A percentile compares a stretch with the other conserved stretches of the same genome.
Conservation (phyloP, 2,113 vertebrate species). For the Lichenostomus cassidix region DNA sequence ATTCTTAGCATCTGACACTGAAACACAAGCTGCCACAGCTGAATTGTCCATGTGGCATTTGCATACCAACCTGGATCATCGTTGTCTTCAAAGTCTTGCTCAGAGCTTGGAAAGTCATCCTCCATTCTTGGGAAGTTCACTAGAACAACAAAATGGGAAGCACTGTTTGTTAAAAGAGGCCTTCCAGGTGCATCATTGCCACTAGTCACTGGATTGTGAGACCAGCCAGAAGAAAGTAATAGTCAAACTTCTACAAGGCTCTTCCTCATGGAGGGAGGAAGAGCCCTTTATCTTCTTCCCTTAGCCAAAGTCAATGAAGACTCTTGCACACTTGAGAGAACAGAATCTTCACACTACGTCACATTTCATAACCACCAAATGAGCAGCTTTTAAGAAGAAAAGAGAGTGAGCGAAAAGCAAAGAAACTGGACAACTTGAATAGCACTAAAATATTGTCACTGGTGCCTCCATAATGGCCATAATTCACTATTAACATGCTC, state of each 20-base stretch:
- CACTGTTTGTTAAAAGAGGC: background rate
- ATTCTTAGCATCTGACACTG: background rate
- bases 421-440: conserved; percentile 9
- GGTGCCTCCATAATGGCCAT: conserved; percentile 30
- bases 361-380: background rate
- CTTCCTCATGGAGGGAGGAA: background rate
- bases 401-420: background rate
- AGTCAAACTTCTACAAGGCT: background rate
- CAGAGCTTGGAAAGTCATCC: conserved; percentile 62
- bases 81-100: conserved; percentile 70
- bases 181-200: background rate
- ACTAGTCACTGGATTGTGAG: background rate
- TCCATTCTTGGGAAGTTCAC: conserved; percentile 73
- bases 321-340: background rate
- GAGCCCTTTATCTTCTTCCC: background rate
- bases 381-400: conserved; percentile 28
- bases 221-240: background rate
- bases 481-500: conserved; percentile 36
- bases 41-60: background rate
- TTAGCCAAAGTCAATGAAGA: background rate
- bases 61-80: conserved; percentile 68
- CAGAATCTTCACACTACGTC: background rate
- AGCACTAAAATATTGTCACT: conserved; percentile 20
- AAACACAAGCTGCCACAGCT: background rate
- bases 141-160: conserved; percentile 65